These are phyloP conservation scores for Ictalurus furcatus DNA, from an alignment of 2,113 vertebrate genomes.

Conservation along the genomic window DNA sequence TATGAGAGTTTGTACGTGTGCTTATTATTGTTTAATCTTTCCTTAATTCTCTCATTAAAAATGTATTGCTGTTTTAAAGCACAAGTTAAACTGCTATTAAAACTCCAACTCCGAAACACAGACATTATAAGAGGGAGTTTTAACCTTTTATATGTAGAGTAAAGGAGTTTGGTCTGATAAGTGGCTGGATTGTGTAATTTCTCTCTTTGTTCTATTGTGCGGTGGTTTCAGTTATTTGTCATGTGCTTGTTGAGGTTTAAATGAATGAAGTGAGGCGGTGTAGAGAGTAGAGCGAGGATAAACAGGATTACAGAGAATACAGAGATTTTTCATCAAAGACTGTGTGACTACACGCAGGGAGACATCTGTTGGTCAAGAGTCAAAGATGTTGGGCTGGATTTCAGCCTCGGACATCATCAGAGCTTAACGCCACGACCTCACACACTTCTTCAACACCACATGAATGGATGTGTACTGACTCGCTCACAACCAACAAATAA, in stretches of 20 bases:
- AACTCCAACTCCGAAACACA: neutral
- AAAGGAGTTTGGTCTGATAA: neutral
- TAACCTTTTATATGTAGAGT: neutral
- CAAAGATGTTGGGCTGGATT: too few relatives aligned
- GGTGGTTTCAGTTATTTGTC: neutral
- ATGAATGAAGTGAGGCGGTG: neutral
- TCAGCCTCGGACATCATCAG: too few relatives aligned
- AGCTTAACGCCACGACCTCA: too few relatives aligned
- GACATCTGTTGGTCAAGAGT: too few relatives aligned
- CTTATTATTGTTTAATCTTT: too few relatives aligned
- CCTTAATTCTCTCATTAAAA: too few relatives aligned
- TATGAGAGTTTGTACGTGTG: neutral
- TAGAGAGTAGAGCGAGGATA: neutral
- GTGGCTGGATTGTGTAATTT: neutral
- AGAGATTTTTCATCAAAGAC: neutral
- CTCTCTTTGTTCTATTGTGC: neutral
- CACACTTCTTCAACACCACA: too few relatives aligned
- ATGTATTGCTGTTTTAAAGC: too few relatives aligned
- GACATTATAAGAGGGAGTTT: neutral
- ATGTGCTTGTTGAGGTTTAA: neutral
- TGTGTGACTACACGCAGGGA: neutral
- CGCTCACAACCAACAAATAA: too few relatives aligned
- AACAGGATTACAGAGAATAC: too few relatives aligned
- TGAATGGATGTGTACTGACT: too few relatives aligned
- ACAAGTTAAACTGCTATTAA: too few relatives aligned